Base-by-base conservation (phyloP, 2,797 vertebrate species). In the Gallinago nigripennis region DNA sequence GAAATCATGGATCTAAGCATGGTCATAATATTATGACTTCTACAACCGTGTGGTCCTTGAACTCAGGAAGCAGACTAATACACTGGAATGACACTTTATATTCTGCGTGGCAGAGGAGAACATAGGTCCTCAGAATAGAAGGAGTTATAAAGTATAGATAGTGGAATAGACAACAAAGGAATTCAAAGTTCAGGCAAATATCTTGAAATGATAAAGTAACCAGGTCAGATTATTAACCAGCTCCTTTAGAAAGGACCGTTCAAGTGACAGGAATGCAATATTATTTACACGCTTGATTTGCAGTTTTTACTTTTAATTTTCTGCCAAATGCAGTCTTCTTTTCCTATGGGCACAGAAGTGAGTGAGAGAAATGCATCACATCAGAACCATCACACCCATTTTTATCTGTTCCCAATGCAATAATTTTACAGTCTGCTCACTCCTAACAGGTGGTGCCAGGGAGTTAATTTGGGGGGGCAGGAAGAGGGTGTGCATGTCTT, bases 1-100 rank as follows among this genome's bases (percentile, higher is more conserved):
- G 61, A 91, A 92, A 72, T 69, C 37, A 28, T 56, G 58, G 39
- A 53, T 91, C 82, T 79, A 82, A 69, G 56, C 63, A 79, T 63
- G 58, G 30, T 93, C 25, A 75, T 50, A 94, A 81, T 90, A 86
- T 84, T 84, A 31, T 82, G 82, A 82, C 69, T 94, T 84, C n/a
- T 82, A 27, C 39, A 56, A 10, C 86, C 81, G 72, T 1, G 0
- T 75, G 58, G 14, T 76, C 90, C 77, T 76, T 73, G 63, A 93
- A 79, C 58, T 86, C 7, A 2, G 54, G 51, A 70, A 93, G 58
- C 17, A 61, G 43, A 76, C 7, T 54, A 56, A 75, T 63, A 56
- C 31, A 39, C 70, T 31, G 82, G 63, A 90, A 69, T 58, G 30
- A 66, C 58, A 43, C 46, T 71, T 81, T 41, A 24, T 81, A 6